Percentiles rank a stretch among this genome's conserved stretches.
Conservation (phyloP, 1,140 invertebrate species). For the Tetragonula clypearis region DNA sequence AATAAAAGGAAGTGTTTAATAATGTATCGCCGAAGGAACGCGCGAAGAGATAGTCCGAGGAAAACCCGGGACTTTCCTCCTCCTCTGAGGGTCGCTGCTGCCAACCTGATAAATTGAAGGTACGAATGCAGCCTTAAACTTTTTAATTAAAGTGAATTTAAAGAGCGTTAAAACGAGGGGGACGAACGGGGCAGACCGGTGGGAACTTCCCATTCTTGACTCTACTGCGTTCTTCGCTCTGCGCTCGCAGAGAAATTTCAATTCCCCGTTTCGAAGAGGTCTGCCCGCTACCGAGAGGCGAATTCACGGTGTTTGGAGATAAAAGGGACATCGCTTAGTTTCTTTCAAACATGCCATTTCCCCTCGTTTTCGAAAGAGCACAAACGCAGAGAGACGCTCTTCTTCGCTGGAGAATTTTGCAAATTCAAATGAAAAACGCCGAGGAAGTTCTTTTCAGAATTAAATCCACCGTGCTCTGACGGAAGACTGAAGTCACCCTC, state of each 20-base stretch:
- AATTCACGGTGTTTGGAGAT: not conserved
- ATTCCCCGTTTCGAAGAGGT: not conserved
- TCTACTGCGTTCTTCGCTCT: not conserved
- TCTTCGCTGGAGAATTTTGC: no score
- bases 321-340: not conserved
- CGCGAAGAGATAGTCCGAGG: not conserved
- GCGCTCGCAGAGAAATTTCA: not conserved
- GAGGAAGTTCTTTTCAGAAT: no score
- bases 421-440: no score
- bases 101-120: conserved; percentile 13
- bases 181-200: not conserved
- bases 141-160: conserved; percentile 43
- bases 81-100: not conserved
- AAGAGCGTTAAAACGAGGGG: not conserved
- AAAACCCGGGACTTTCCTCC: no score
- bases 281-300: no score
- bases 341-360: no score
- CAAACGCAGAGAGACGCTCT: no score
- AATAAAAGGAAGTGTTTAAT: conserved; percentile 29
- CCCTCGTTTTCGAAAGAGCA: no score
- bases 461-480: no score
- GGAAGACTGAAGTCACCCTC: no score
- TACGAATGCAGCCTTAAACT: conserved; percentile 7
- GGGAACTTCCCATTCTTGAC: not conserved
- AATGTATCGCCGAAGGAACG: not conserved